Evolutionary conservation across 2,797 vertebrate species (phyloP).

Genomic region (Ptychadena robeensis): DNA sequence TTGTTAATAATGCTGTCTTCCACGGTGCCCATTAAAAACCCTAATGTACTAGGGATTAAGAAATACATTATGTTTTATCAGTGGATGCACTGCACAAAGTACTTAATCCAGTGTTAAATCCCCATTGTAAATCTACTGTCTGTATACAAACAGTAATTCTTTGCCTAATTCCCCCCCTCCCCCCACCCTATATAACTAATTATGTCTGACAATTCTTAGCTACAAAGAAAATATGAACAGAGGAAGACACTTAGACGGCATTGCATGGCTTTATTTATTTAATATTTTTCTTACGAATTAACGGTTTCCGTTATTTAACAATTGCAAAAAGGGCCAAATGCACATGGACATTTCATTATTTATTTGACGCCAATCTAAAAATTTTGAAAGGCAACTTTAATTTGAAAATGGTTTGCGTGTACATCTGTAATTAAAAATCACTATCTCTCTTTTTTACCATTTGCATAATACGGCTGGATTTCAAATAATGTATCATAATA

Average conservation of each 20-base stretch:
- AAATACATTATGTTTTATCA: constrained; percentile 68
- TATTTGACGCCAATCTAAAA: background rate
- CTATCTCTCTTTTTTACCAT: constrained; percentile 58
- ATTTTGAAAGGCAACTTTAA: background rate
- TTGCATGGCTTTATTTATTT: constrained; percentile 40
- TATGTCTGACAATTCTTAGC: constrained; percentile 68
- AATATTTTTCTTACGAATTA: constrained; percentile 67
- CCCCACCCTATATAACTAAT: constrained; percentile 71
- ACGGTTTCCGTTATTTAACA: constrained; percentile 68
- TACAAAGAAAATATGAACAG: constrained; percentile 48
- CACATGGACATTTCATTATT: background rate
- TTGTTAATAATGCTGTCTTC: constrained; percentile 62
- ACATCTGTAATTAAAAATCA: constrained; percentile 58
- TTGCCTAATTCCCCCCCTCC: constrained; percentile 68
- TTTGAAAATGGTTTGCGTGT: background rate
- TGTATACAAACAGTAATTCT: constrained; percentile 70
- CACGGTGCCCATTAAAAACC: constrained; percentile 65
- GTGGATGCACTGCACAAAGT: constrained; percentile 58
- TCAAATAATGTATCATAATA: constrained; percentile 67
- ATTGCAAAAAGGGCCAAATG: constrained; percentile 33
- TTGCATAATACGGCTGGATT: constrained; percentile 67
- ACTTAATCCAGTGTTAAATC: constrained; percentile 69
- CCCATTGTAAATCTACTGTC: constrained; percentile 64
- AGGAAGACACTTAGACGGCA: constrained; percentile 17
- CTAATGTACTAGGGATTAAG: constrained; percentile 72